phyloP scores from a whole-genome alignment of 2,113 vertebrate genomes.

The Bothrops jararaca region DNA sequence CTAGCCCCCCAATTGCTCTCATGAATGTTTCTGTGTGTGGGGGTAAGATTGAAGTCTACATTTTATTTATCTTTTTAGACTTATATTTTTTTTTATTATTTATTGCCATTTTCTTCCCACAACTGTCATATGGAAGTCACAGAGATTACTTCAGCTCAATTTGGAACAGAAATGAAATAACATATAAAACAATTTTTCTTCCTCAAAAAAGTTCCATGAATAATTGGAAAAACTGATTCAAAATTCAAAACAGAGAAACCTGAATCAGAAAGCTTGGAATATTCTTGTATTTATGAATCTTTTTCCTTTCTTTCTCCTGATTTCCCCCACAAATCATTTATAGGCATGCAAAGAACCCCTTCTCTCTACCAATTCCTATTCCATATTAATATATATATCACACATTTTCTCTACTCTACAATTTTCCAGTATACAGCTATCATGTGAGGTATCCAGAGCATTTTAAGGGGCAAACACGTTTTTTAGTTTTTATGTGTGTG shows the following conservation, averaged over 20 bases:
- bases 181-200: background rate
- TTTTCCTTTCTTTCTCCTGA: too few relatives aligned
- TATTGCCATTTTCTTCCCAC: background rate
- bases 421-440: background rate
- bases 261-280: too few relatives aligned
- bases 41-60: background rate
- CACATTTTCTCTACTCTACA: background rate
- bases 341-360: background rate
- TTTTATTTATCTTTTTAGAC: background rate
- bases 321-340: background rate
- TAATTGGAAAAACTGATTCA: background rate
- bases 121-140: background rate
- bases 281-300: too few relatives aligned
- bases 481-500: too few relatives aligned
- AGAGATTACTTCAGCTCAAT: background rate
- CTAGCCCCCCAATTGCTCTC: background rate
- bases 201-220: background rate
- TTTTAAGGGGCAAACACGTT: background rate
- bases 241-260: background rate
- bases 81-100: background rate
- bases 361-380: background rate
- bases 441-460: background rate
- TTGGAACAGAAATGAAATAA: background rate
- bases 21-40: background rate
- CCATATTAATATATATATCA: background rate